Conservation (phyloP, 2,113 vertebrate species). For the Hemibagrus wyckioides region DNA sequence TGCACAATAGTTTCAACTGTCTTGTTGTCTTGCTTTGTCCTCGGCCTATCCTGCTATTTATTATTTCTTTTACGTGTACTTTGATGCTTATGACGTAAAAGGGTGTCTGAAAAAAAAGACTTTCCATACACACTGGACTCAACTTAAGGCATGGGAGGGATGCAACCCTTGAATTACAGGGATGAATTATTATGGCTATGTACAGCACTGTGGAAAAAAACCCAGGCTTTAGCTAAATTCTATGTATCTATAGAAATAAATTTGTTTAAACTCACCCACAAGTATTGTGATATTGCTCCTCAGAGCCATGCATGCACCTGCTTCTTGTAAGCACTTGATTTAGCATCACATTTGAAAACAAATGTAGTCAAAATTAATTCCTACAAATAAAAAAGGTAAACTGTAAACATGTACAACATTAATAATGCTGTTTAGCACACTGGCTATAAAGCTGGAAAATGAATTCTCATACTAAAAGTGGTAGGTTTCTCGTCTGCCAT, state of each 20-base stretch:
- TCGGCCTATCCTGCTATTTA: background rate
- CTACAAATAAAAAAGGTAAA: too few relatives aligned
- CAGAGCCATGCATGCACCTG: background rate
- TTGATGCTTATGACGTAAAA: background rate
- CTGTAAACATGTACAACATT: background rate
- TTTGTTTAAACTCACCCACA: background rate
- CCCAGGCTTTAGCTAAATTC: background rate
- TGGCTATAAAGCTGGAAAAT: background rate
- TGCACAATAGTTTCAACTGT: constrained; percentile 12
- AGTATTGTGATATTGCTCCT: background rate
- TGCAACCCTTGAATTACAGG: background rate
- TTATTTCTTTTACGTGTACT: background rate
- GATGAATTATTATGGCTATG: background rate
- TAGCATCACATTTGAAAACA: background rate
- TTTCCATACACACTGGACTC: background rate
- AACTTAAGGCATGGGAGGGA: background rate
- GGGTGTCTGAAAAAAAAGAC: background rate
- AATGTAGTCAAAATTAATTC: too few relatives aligned
- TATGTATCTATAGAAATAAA: background rate
- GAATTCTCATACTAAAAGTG: background rate
- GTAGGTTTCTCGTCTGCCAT: background rate
- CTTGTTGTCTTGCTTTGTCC: constrained; percentile 1
- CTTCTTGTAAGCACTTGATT: background rate
- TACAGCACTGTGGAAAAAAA: background rate
- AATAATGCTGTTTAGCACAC: background rate